These are phyloP conservation scores for Tetramorium parvispinum DNA, from an alignment of 1,140 invertebrate species.

Conservation along the genomic window DNA sequence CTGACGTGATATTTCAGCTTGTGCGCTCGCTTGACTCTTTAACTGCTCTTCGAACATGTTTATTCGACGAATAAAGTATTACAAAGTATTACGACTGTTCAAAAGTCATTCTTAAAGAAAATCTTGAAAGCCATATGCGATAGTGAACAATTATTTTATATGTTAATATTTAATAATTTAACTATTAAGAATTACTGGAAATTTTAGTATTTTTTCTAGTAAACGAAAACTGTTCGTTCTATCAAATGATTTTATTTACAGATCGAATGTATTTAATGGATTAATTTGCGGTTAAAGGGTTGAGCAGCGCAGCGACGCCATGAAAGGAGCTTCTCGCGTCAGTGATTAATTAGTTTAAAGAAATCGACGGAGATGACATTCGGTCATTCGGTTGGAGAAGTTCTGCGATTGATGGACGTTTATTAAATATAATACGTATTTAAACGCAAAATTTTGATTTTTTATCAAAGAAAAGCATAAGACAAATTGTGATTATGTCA, in stretches of 20 bases:
- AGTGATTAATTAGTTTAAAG: conserved; percentile 50
- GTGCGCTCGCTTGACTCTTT: conserved; percentile 73
- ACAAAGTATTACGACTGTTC: not conserved
- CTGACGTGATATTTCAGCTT: conserved; percentile 80
- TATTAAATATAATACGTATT: not conserved
- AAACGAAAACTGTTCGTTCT: not conserved
- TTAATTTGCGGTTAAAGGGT: conserved; percentile 26
- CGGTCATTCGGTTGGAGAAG: conserved; percentile 6
- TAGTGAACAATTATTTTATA: not conserved
- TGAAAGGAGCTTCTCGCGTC: conserved; percentile 41
- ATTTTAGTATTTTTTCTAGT: not conserved
- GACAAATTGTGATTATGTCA: not conserved
- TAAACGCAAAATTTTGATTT: not conserved
- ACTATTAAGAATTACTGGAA: not conserved
- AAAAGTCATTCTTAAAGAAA: not conserved
- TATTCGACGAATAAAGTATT: conserved; percentile 22
- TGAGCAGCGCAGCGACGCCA: not conserved
- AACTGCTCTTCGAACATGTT: conserved; percentile 2
- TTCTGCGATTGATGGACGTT: not conserved
- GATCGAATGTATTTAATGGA: not conserved
- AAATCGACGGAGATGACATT: conserved; percentile 30
- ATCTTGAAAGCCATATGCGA: not conserved
- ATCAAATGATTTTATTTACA: not conserved
- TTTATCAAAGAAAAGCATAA: not conserved
- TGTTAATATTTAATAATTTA: conserved; percentile 30